Base-by-base conservation (phyloP, 2,888 invertebrate genomes). In the Lepetodrilus schrolli region DNA sequence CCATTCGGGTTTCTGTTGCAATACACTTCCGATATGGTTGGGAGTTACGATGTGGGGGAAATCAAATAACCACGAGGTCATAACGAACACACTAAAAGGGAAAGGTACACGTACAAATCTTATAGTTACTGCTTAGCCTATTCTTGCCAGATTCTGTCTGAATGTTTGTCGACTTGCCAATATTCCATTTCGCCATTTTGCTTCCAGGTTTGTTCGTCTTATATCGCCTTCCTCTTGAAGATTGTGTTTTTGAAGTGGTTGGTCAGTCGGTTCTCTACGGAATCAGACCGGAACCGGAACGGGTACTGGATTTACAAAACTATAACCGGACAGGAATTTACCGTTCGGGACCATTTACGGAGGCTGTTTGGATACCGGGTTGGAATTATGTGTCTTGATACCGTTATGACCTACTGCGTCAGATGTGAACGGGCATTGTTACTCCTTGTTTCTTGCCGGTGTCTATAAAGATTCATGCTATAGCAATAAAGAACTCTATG, bases 121-220 rank as follows among this genome's bases (percentile, higher is more conserved):
- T 13, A 43, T 43, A 43, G 13, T 43, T 43, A 43, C 43, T 17
- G 43, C 43, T 43, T 17, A 17, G 2, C 17, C 17, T 43, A n/a
- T 43, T 43, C 10, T 17, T 17, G n/a, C 4, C 43, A 43, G 17
- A 17, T 17, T 43, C 43, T 43, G 43, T 71, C 71, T 71, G 49
- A 70, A 30, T 65, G 23, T 34, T 65, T 72, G 58, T 51, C 26
- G 47, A 34, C 37, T 21, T 72, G 75, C 72, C 74, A 69, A 66
- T n/a, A n/a, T 21, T 47, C 69, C 51, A 47, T 69, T 69, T 69
- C 72, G 69, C 75, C 58, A 69, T 75, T 70, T 71, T 70, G 74
- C 72, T 75, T 75, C 20, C 75, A 72, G 72, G 72, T 72, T 47
- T 47, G 20, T 47, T 7, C 7, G 43, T 47, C 10, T 47, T 20